Base-by-base conservation (phyloP, 2,113 vertebrate genomes). In the Eulemur macaco region DNA sequence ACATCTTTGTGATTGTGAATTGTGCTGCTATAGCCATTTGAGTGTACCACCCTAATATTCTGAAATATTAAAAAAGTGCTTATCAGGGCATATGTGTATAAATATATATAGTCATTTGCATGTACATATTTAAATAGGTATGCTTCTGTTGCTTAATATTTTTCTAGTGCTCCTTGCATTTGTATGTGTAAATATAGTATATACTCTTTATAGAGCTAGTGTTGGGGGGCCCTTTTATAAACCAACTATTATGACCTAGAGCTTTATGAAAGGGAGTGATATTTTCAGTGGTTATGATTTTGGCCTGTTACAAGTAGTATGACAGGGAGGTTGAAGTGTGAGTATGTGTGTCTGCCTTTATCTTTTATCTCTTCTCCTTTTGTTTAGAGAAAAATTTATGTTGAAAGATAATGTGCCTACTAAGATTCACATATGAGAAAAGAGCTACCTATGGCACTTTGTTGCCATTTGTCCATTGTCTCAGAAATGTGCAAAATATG, bases 401-500 rank as follows among this genome's bases (percentile, higher is more conserved):
- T 88, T 66, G 80, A 83, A 90, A 92, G 78, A 85, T 52, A 86
- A 1, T 56, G 31, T 86, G 54, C 47, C 37, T 92, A 0, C 92
- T 58, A 71, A 83, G 92, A 92, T 77, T 90, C 58, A 91, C 84
- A 88, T 81, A 77, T 21, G 45, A 71, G 58, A 80, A 84, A 97
- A 74, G 12, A 80, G 71, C 86, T 73, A 92, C 94, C 85, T 89
- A 73, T 42, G 94, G 93, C 92, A 88, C 94, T 89, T 34, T n/a
- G 0, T 95, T 96, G 31, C 56, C 76, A 86, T 97, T 96, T 95
- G 87, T 96, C 85, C 76, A 96, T 69, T 80, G 91, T 86, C 63
- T 89, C 85, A 74, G 85, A 84, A 96, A 87, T 25, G 27, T 81
- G 98, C 27, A 93, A 97, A 96, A 97, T 92, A 52, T 74, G 84